Evolutionary conservation across 2,113 vertebrate genomes (phyloP).

Genomic region (Brienomyrus longianalis): DNA sequence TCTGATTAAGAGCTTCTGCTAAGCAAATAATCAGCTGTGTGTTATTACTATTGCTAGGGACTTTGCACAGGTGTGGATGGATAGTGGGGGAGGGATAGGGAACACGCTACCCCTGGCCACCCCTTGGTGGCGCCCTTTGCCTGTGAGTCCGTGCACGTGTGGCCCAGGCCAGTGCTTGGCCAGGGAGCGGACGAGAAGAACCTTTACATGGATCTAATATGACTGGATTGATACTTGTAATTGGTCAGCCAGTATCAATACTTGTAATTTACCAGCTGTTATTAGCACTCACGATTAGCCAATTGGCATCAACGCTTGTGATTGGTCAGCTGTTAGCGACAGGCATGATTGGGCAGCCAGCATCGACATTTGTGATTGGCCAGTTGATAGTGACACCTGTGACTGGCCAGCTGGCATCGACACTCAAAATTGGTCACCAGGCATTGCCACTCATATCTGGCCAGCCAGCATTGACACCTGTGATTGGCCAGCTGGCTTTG

Average conservation of each 20-base stretch:
- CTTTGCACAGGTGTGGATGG: background rate
- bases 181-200: background rate
- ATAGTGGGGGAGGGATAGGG: background rate
- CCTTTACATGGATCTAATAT: background rate
- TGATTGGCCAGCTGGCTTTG: background rate
- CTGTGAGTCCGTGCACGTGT: background rate
- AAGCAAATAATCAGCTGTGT: conserved; percentile 11
- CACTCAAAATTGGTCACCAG: background rate
- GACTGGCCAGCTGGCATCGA: background rate
- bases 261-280: background rate
- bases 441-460: background rate
- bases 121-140: background rate
- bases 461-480: background rate
- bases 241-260: background rate
- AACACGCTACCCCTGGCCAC: background rate
- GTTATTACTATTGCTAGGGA: background rate
- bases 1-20: conserved; percentile 12
- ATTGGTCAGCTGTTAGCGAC: background rate
- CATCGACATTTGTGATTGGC: background rate
- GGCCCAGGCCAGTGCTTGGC: background rate
- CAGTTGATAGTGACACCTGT: background rate
- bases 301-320: background rate
- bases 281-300: background rate
- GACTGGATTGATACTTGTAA: background rate
- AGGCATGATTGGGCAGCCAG: background rate